Evolutionary conservation across 2,888 invertebrate genomes (phyloP), one percentile per base, ranked within the genome.

Genomic region (Phortica okadai): DNA sequence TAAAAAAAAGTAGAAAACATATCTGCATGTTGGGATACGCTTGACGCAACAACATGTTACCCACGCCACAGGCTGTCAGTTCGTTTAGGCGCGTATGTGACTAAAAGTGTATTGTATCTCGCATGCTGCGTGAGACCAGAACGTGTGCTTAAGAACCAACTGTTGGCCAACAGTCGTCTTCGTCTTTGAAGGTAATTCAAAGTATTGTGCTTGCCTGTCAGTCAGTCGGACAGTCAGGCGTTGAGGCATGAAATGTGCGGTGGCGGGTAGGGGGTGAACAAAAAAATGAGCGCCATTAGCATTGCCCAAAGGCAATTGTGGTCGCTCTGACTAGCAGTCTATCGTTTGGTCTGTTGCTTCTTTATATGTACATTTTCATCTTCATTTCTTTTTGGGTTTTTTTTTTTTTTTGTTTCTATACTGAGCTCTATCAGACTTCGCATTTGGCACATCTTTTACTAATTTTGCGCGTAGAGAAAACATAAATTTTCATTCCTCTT

Each of bases 401-500:
- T 54, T 54, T 33, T 41, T 33, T 42, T 41, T 33, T 66, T 66
- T 66, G 21, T 16, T 2, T 21, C 41, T 16, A 41, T 66, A 41
- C 42, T 33, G 11, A 41, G 5, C 42, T 41, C 42, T 25, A 25
- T 42, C 14, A 7, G 42, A 10, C 41, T 42, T 66, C 66, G 14
- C 66, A 66, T 41, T 66, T 41, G 41, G 66, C 33, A 42, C 42
- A 66, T 66, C 62, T 58, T 74, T 64, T 50, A 59, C 75, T 59
- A 75, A 75, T 75, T 75, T 72, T 62, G 75, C 72, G 75, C 75
- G 75, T 75, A 45, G 72, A 11, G 41, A 75, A 75, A 62, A 72
- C 75, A 75, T 75, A 70, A 75, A 75, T 75, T 75, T 75, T 72
- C 50, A 64, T 62, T 58, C 44, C 54, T 70, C 54, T 56, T 72